Base-by-base conservation (phyloP, 2,797 vertebrate genomes). In the Bradypodion pumilum region DNA sequence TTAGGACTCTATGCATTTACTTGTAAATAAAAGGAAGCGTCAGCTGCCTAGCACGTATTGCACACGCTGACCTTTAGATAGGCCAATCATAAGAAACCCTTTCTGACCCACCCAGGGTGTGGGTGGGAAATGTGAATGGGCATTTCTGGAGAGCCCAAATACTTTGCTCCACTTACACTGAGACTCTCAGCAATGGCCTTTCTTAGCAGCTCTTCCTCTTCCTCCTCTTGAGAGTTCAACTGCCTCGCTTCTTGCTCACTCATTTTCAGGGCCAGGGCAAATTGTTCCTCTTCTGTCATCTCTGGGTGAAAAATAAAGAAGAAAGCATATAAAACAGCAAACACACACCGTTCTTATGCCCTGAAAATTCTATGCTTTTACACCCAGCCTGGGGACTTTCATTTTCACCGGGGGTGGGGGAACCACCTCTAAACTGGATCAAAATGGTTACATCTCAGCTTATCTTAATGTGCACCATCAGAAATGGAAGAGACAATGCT, bases 251-350 rank as follows among this genome's bases (percentile, higher is more conserved):
- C 98, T 92, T 97, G 96, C 88, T 98, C 95, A 85, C 98, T 99
- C 91, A 99, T 97, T 91, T 94, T 96, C 90, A 99, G 90, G 62
- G 98, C 98, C 94, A 98, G 88, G 72, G 96, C 97, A 95, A 99
- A 94, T 95, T 99, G 98, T 90, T 99, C 97, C 74, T 99, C 98
- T 95, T 99, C 98, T 2, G 97, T 98, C 98, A 99, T 97, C 80
- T 97, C 98, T 99, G 90, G 72, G 76, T 75, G 89, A 44, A 74
- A 78, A 74, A 90, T 42, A 87, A 81, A 78, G 85, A 88, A 7
- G 74, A 88, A 16, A 88, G 7, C 35, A 63, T 72, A 40, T 35
- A n/a, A 80, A 80, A 63, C 52, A 25, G 35, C 10, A 68, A 86
- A 84, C 52, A 85, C 13, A 85, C 13, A 25, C 59, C 65, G 7